Conservation (phyloP, 2,888 invertebrate genomes). For the Choristoneura rosaceana region DNA sequence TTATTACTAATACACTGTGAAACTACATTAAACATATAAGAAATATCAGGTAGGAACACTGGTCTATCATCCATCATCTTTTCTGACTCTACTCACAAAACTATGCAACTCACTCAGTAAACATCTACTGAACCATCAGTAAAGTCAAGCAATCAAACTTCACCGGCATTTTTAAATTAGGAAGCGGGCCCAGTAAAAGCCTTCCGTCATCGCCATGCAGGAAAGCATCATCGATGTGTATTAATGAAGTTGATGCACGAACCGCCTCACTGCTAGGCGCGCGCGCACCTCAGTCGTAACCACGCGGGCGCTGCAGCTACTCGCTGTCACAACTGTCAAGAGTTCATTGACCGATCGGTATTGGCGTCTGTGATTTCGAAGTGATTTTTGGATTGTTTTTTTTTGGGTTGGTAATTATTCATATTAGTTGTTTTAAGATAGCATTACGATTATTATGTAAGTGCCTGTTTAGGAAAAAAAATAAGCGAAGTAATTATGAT, state of each 20-base stretch:
- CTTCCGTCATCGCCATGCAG: conserved; percentile 80
- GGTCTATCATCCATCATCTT: no score
- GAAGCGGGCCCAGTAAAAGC: conserved; percentile 80
- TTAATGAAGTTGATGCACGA: conserved; percentile 79
- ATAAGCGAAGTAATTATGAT: not conserved
- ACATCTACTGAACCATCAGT: conserved; percentile 15
- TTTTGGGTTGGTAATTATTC: conserved; percentile 24
- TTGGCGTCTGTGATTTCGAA: conserved; percentile 1
- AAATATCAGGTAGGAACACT: no score
- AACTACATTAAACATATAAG: no score
- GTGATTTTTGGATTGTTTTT: conserved; percentile 24
- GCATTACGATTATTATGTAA: not conserved
- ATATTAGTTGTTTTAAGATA: not conserved
- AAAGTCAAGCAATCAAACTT: not conserved
- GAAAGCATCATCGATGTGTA: conserved; percentile 80
- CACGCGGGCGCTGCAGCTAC: conserved; percentile 57
- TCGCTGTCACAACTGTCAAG: conserved; percentile 57
- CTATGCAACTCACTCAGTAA: no score
- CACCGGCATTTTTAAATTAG: conserved; percentile 76
- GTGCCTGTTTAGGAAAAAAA: not conserved
- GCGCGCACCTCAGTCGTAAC: conserved; percentile 53
- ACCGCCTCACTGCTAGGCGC: conserved; percentile 58
- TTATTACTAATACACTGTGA: no score
- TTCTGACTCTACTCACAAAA: no score
- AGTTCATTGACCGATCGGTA: conserved; percentile 58